Evolutionary conservation across 2,888 invertebrate species (phyloP), one percentile per base, ranked within the genome.

Genomic region (Dascillus cervinus): DNA sequence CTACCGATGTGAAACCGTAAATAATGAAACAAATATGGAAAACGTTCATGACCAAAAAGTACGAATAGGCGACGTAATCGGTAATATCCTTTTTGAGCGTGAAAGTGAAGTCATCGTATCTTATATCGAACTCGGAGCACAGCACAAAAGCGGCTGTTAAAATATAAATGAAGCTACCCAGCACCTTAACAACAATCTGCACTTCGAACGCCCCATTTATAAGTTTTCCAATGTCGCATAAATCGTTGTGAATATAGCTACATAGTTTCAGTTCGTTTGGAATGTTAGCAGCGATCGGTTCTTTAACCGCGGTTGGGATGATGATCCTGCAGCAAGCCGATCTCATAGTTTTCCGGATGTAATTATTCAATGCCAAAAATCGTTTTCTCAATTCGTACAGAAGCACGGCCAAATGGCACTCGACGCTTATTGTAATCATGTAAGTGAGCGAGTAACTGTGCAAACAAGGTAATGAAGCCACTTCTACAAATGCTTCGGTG

Each of bases 111-210:
- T n/a, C n/a, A n/a, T n/a, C n/a, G n/a, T n/a, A n/a, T n/a, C n/a
- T n/a, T n/a, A n/a, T n/a, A n/a, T n/a, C n/a, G n/a, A n/a, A n/a
- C n/a, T n/a, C n/a, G n/a, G n/a, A n/a, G n/a, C n/a, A n/a, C 10
- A 32, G 26, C 4, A 22, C 26, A 24, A 32, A 32, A 15, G 27
- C 27, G n/a, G 32, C 26, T 6, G 22, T 27, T 22, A 32, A 22
- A 13, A 32, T 32, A 23, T 22, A 22, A 17, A 32, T 17, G 27
- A 32, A 32, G 2, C 27, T 15, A 10, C 4, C 22, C 2, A 32
- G n/a, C 13, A 32, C 10, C 19, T 32, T 32, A 3, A 32, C 3
- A 12, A 26, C 14, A 14, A 32, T 32, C 13, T 26, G 32, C 10
- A 21, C 11, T 14, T 32, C 22, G 13, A 26, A 32, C 13, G 32